These are phyloP conservation scores for Callipepla squamata DNA, from an alignment of 2,113 vertebrate genomes.

Conservation along the genomic window DNA sequence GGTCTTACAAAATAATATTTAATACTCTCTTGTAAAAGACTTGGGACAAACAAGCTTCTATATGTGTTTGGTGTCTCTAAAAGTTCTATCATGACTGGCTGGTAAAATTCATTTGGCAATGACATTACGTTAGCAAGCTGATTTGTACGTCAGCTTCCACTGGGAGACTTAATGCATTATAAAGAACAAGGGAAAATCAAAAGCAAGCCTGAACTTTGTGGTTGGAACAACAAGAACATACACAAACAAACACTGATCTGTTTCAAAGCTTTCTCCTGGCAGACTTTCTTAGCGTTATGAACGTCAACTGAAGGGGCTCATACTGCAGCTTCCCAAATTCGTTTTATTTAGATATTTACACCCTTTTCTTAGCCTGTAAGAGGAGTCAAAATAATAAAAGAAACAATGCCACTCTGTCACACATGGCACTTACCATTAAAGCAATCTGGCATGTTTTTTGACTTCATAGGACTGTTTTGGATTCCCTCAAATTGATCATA, in stretches of 20 bases:
- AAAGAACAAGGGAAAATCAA: neutral
- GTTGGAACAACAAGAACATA: neutral
- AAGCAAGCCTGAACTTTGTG: neutral
- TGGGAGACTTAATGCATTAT: neutral
- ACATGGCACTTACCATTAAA: neutral
- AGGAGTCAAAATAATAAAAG: neutral
- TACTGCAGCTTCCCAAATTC: neutral
- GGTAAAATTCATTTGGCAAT: neutral
- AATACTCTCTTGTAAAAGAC: neutral
- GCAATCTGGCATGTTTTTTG: neutral
- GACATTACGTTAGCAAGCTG: neutral
- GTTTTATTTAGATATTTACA: neutral
- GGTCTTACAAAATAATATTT: neutral
- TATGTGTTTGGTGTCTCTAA: neutral
- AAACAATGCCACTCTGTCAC: neutral
- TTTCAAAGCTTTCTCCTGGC: neutral
- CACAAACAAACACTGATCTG: neutral
- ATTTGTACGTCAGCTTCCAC: neutral
- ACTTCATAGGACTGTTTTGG: neutral
- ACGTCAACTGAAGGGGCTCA: neutral
- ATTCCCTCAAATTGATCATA: constrained; percentile 1
- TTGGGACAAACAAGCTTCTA: neutral
- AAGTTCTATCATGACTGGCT: neutral
- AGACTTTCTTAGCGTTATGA: neutral
- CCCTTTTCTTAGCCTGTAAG: neutral